Evolutionary conservation across 2,888 invertebrate species (phyloP).

Genomic region (Dione vanillae): DNA sequence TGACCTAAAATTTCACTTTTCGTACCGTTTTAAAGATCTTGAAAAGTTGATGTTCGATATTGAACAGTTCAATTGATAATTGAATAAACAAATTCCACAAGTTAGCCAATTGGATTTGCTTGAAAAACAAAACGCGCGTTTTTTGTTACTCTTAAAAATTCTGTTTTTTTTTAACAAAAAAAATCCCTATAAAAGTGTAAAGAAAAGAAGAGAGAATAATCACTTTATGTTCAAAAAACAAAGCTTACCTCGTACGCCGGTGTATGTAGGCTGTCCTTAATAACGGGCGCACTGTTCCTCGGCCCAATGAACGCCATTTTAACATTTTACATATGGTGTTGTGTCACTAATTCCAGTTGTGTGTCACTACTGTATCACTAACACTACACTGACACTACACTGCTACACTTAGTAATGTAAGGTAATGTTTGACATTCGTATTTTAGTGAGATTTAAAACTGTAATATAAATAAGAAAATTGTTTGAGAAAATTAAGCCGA

Average conservation of each 20-base stretch:
- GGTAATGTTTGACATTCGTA: background rate
- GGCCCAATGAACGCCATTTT: slow-evolving; percentile 83
- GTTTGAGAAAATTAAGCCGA: background rate
- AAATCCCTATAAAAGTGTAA: too few species aligned
- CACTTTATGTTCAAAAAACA: too few species aligned
- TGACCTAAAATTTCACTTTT: too few species aligned
- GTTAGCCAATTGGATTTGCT: too few species aligned
- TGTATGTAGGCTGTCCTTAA: slow-evolving; percentile 86
- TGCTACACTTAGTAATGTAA: background rate
- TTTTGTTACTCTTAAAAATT: too few species aligned
- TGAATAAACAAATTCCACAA: too few species aligned
- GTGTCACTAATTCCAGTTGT: slow-evolving; percentile 17
- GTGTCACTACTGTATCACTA: slow-evolving; percentile 8
- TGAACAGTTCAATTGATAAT: too few species aligned
- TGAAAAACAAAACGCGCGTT: too few species aligned
- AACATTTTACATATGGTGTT: slow-evolving; percentile 65
- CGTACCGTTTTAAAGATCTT: too few species aligned
- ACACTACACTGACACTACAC: slow-evolving; percentile 9
- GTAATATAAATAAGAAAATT: background rate
- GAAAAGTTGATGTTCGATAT: too few species aligned
- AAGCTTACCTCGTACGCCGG: slow-evolving; percentile 87
- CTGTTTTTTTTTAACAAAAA: too few species aligned
- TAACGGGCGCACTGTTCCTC: slow-evolving; percentile 86
- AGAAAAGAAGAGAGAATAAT: background rate
- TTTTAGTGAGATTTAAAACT: background rate